Conservation (phyloP, 2,113 vertebrate genomes). For the Emydocephalus ijimae region DNA sequence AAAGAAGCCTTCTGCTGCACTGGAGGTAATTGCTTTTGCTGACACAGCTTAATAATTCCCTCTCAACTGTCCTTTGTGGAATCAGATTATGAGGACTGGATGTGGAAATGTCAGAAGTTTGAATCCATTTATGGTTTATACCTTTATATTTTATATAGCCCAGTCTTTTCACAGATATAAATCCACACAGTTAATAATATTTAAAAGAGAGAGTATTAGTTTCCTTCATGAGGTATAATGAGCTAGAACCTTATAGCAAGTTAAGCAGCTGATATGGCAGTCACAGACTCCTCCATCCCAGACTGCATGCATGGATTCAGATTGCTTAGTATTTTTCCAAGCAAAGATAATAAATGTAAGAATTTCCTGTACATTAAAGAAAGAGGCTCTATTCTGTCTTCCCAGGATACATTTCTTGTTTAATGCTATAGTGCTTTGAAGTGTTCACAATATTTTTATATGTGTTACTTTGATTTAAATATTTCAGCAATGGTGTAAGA, state of each 20-base stretch:
- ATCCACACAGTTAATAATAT: not conserved
- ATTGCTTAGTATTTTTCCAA: not conserved
- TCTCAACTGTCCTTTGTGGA: conserved; percentile 67
- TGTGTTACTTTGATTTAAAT: not conserved
- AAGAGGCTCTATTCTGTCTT: not conserved
- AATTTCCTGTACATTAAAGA: not conserved
- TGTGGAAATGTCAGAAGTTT: conserved; percentile 49
- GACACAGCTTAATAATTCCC: conserved; percentile 66
- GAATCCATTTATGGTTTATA: conserved; percentile 48
- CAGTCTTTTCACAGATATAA: conserved; percentile 22
- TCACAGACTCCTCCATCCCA: not conserved
- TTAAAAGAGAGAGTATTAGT: not conserved
- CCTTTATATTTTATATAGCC: not conserved
- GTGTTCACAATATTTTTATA: not conserved
- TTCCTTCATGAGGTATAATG: not conserved
- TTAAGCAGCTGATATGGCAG: rapidly evolving
- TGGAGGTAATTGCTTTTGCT: conserved; percentile 88
- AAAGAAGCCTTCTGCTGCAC: conserved; percentile 98
- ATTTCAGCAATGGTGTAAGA: not conserved
- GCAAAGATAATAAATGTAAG: not conserved
- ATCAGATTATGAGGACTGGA: conserved; percentile 35
- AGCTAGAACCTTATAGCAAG: not conserved
- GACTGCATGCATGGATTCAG: not conserved
- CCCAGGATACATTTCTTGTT: not conserved
- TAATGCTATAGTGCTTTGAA: not conserved